A percentile compares a stretch with the other conserved stretches of the same genome.
Conservation (phyloP, 2,113 vertebrate genomes). For the Nanorana parkeri region DNA sequence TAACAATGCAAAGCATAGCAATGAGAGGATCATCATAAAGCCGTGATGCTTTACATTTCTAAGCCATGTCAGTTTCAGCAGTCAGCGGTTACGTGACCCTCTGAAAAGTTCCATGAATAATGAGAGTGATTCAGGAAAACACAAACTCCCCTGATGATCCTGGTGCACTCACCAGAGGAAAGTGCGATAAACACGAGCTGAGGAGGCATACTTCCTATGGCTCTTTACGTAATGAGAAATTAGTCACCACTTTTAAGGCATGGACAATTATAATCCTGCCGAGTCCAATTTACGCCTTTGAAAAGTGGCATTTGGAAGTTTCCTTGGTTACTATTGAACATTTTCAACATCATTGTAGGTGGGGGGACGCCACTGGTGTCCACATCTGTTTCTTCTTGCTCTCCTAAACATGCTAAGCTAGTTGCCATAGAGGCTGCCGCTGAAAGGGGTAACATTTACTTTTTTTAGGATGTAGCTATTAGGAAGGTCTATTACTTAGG, state of each 20-base stretch:
- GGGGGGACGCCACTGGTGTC: background rate
- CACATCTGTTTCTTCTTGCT: background rate
- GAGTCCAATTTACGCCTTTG: constrained; percentile 40
- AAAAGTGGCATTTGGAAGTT: constrained; percentile 34
- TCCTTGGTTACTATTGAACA: constrained; percentile 18
- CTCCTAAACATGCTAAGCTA: background rate
- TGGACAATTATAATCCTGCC: constrained; percentile 11
- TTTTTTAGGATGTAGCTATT: background rate
- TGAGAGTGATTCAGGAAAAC: background rate
- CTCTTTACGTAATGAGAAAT: constrained; percentile 14
- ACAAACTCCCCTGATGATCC: background rate
- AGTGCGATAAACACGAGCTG: background rate
- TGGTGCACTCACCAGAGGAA: background rate
- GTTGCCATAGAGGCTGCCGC: constrained; percentile 10
- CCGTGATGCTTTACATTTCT: background rate
- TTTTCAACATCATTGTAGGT: background rate
- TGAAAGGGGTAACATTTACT: too few relatives aligned
- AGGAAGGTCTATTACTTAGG: background rate
- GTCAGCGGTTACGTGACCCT: background rate
- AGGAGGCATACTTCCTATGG: background rate
- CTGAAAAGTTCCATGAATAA: background rate
- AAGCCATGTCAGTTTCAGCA: background rate
- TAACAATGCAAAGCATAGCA: too few relatives aligned
- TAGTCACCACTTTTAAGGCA: constrained; percentile 1
- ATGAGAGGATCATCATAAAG: too few relatives aligned